A percentile compares a stretch with the other conserved stretches of the same genome.
phyloP scores from a whole-genome alignment of 2,888 invertebrate species.

The Eristalis pertinax region DNA sequence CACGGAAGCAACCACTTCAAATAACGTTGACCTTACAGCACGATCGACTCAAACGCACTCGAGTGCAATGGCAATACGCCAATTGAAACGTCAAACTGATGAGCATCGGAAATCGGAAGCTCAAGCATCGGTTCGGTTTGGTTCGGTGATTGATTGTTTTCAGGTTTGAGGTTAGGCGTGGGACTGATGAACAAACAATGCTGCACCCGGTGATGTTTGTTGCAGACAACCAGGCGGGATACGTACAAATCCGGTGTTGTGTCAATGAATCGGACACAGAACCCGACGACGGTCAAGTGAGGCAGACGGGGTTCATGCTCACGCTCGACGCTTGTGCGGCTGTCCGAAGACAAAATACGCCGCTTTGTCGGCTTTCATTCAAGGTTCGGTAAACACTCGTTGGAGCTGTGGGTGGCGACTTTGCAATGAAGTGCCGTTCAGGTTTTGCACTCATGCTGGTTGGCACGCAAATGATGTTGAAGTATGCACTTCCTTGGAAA shows the following conservation, averaged over 20 bases:
- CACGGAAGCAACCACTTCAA: slow-evolving; percentile 33
- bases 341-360: background rate
- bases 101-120: background rate
- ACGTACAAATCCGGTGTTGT: too few species aligned
- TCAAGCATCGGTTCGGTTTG: background rate
- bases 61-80: background rate
- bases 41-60: slow-evolving; percentile 13
- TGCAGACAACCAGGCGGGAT: background rate
- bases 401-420: background rate
- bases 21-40: slow-evolving; percentile 33
- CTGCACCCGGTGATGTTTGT: too few species aligned
- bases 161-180: background rate
- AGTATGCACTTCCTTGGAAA: background rate
- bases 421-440: background rate
- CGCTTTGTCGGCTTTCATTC: background rate
- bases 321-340: too few species aligned
- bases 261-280: background rate
- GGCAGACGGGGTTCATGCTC: too few species aligned
- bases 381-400: background rate
- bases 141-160: background rate
- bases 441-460: background rate
- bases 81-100: slow-evolving; percentile 19
- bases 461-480: background rate
- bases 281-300: background rate
- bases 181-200: background rate